These are phyloP conservation scores for Cheilosia pagana DNA, from an alignment of 2,888 invertebrate genomes.

Conservation along the genomic window DNA sequence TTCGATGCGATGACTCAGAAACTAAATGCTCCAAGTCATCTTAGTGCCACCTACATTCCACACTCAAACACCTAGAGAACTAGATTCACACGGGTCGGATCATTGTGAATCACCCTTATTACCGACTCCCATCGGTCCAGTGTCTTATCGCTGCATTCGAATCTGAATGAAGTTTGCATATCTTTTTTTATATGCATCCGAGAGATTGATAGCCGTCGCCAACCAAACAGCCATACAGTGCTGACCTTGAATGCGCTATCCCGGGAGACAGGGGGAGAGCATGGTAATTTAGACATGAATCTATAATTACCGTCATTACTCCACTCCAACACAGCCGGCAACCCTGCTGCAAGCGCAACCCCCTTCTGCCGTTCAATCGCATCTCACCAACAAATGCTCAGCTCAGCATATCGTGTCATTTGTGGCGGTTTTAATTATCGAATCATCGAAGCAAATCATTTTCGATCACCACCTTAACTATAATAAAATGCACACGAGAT, in stretches of 20 bases:
- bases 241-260: conserved; percentile 66
- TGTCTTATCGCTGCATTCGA: conserved; percentile 49
- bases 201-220: conserved; percentile 65
- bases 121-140: conserved; percentile 56
- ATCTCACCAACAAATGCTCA: conserved; percentile 17
- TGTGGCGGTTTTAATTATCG: conserved; percentile 74
- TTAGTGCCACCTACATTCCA: conserved; percentile 52
- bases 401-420: conserved; percentile 69
- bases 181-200: conserved; percentile 52
- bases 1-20: conserved; percentile 57
- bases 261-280: conserved; percentile 41
- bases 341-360: conserved; percentile 24
- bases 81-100: not conserved
- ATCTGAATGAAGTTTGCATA: conserved; percentile 58
- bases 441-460: conserved; percentile 75
- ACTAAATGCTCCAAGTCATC: conserved; percentile 42
- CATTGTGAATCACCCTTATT: conserved; percentile 63
- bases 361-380: not conserved
- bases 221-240: conserved; percentile 12
- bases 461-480: conserved; percentile 58
- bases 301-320: conserved; percentile 74
- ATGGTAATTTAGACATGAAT: conserved; percentile 74
- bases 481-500: conserved; percentile 33
- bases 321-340: conserved; percentile 20
- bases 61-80: conserved; percentile 20